Evolutionary conservation across 2,888 invertebrate species (phyloP).

Genomic region (Ellobium chinense): DNA sequence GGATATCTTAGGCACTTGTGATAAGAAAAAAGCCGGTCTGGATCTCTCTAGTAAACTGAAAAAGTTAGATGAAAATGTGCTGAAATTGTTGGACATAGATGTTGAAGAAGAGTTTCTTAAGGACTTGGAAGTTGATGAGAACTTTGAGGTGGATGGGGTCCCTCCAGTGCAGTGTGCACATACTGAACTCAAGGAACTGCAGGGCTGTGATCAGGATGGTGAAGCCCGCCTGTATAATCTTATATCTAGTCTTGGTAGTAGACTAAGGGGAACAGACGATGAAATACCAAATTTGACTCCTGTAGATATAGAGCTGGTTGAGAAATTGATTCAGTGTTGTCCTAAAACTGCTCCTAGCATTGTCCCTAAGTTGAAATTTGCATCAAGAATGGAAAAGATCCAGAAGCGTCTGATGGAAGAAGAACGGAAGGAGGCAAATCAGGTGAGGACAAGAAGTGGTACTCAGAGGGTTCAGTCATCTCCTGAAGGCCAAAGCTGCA

Average conservation of each 20-base stretch:
- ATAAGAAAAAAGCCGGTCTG: background rate
- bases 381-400: background rate
- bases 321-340: conserved; percentile 23
- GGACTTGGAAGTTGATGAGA: background rate
- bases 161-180: background rate
- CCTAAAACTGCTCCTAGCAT: conserved; percentile 20
- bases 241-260: conserved; percentile 27
- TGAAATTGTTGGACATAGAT: conserved; percentile 41
- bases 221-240: conserved; percentile 26
- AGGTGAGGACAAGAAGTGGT: background rate
- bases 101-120: conserved; percentile 31
- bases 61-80: conserved; percentile 38
- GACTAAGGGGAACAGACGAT: conserved; percentile 3
- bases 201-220: background rate
- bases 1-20: background rate
- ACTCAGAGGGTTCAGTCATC: background rate
- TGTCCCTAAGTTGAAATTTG: background rate
- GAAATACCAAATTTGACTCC: background rate
- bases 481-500: too few relatives aligned
- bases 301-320: conserved; percentile 22
- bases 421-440: background rate
- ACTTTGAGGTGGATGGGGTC: background rate
- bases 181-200: background rate
- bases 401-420: conserved; percentile 28
- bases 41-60: conserved; percentile 23